phyloP scores from a whole-genome alignment of 35 echinoderm and acorn worm species.

The Hemicentrotus pulcherrimus region DNA sequence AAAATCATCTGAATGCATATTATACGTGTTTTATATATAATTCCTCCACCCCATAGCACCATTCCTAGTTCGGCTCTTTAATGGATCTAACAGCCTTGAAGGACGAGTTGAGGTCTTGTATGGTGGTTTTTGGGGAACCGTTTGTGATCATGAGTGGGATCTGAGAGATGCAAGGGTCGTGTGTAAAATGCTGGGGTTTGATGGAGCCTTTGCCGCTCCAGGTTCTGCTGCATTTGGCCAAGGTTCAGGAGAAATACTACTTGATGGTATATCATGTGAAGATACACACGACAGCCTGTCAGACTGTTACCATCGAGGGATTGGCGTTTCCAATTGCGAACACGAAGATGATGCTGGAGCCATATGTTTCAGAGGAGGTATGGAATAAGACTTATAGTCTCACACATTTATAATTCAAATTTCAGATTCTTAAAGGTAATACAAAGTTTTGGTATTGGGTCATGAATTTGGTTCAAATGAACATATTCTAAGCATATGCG shows the following conservation, averaged over 20 bases:
- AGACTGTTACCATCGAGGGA: conserved; percentile 31
- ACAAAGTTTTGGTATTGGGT: too few species aligned
- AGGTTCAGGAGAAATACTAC: conserved; percentile 39
- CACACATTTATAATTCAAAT: too few species aligned
- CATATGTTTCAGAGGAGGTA: conserved; percentile 25
- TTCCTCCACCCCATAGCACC: not conserved
- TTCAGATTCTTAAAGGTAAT: too few species aligned
- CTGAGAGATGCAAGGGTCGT: conserved; percentile 64
- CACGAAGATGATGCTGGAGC: conserved; percentile 43
- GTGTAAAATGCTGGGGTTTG: conserved; percentile 57
- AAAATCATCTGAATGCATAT: too few species aligned
- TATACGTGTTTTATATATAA: too few species aligned
- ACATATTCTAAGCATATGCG: too few species aligned
- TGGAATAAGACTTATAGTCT: not conserved
- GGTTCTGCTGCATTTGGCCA: not conserved
- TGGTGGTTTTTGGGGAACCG: conserved; percentile 64
- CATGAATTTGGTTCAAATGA: too few species aligned
- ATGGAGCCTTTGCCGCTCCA: conserved; percentile 3
- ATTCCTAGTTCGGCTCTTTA: conserved; percentile 32
- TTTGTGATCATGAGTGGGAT: conserved; percentile 66
- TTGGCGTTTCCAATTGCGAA: not conserved
- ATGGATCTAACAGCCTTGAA: conserved; percentile 12
- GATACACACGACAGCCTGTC: not conserved
- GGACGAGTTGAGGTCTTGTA: conserved; percentile 57
- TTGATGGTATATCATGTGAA: conserved; percentile 44